A percentile compares a stretch with the other conserved stretches of the same genome.
Conservation (phyloP, 2,888 invertebrate species). For the Charanyca ferruginea region DNA sequence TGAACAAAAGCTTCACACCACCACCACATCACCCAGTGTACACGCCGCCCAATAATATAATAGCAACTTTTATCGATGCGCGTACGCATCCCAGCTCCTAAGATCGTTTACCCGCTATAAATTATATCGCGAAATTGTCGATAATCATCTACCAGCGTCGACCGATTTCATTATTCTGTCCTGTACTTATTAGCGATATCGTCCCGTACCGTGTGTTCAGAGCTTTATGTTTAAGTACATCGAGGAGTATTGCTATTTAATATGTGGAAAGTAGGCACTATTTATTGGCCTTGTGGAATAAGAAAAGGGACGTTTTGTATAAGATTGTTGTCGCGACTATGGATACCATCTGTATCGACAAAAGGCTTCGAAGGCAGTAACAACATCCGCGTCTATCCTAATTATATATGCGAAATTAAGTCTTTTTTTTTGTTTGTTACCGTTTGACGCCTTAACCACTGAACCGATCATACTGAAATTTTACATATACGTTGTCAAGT, state of each 20-base stretch:
- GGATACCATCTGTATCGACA: background rate
- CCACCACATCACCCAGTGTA: slow-evolving; percentile 65
- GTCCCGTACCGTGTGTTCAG: slow-evolving; percentile 50
- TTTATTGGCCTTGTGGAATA: slow-evolving; percentile 21
- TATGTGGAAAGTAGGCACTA: slow-evolving; percentile 26
- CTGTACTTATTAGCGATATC: slow-evolving; percentile 76
- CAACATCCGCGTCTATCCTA: no score
- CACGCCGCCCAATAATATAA: slow-evolving; percentile 73
- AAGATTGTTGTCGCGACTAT: background rate
- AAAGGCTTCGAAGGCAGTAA: no score
- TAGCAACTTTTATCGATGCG: slow-evolving; percentile 81
- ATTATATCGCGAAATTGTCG: slow-evolving; percentile 82
- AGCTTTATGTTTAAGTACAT: slow-evolving; percentile 44
- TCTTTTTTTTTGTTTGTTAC: no score
- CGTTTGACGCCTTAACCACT: no score
- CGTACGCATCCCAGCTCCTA: slow-evolving; percentile 78
- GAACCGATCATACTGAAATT: no score
- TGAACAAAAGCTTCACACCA: background rate
- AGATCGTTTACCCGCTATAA: slow-evolving; percentile 80
- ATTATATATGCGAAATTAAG: no score
- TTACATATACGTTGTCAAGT: no score
- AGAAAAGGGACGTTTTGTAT: background rate
- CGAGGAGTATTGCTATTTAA: slow-evolving; percentile 23
- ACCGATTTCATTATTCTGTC: slow-evolving; percentile 79
- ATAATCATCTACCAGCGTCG: slow-evolving; percentile 82